Evolutionary conservation across 1,140 invertebrate genomes (phyloP), one percentile per base, ranked within the genome.

Genomic region (Drosophila sp.): DNA sequence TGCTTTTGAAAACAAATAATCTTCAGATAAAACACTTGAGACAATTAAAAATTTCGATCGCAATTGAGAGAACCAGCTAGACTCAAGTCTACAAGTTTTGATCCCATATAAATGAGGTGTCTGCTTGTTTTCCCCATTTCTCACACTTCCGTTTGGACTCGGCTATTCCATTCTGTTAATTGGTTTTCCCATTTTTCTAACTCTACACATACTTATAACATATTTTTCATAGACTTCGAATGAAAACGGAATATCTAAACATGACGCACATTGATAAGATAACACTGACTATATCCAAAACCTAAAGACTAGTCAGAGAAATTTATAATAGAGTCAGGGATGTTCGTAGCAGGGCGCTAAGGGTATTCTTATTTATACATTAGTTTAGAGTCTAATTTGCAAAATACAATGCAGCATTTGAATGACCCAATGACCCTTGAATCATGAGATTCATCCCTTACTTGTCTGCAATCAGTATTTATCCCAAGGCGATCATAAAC

Each of bases 1-100:
- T 65, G 58, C 10, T 25, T 55, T 67, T 38, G 0, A 74, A 41
- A 50, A 33, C 10, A 33, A 74, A 60, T 38, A 69, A 8, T 4
- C 38, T 10, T 8, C 11, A 56, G 11, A 33, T 40, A 25, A 35
- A 44, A 41, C 40, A 44, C 11, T 61, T 61, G 60, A 27, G 6
- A 27, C n/a, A 40, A 29, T 40, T 40, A 47, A 47, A 17, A 23
- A 47, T 25, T 47, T 47, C 5, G 44, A 2, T 27, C 23, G 44
- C 27, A 27, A 50, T 44, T 3, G 44, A 25, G 23, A 47, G 17
- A 47, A 4, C 17, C 1, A 25, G 17, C 7, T 3, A 27, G 25
- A 27, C 7, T 8, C 5, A 50, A 50, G 44, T 50, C 25, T 47
- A 3, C 5, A 23, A 25, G 8, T n/a, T 40, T 40, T 8, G 23